phyloP scores from a whole-genome alignment of 2,888 invertebrate genomes.

The Chalcosyrphus nemorum region DNA sequence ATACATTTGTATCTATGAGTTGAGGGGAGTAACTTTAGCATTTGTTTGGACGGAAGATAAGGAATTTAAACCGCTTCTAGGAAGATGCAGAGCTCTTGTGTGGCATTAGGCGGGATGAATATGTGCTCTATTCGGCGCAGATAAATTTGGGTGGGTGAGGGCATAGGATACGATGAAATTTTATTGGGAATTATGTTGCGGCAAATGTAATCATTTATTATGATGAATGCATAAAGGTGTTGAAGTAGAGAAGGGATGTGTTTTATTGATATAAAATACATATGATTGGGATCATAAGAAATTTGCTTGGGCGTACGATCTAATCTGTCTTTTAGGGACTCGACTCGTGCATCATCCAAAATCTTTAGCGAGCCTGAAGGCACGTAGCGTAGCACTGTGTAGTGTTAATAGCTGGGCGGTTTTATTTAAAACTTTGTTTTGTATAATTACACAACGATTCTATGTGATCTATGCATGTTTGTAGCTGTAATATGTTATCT shows the following conservation, averaged over 20 bases:
- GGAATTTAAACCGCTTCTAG: constrained; percentile 68
- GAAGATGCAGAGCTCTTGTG: constrained; percentile 55
- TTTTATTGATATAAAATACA: too few species aligned
- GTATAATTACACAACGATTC: too few species aligned
- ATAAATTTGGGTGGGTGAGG: background rate
- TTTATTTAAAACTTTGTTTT: too few species aligned
- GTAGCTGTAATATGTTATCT: too few species aligned
- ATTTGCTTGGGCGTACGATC: too few species aligned
- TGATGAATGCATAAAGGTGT: background rate
- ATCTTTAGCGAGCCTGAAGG: too few species aligned
- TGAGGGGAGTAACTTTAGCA: constrained; percentile 27
- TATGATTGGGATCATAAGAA: too few species aligned
- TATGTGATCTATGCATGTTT: too few species aligned
- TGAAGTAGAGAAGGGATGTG: background rate
- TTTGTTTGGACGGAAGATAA: constrained; percentile 54
- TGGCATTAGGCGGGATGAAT: constrained; percentile 39
- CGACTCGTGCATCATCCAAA: too few species aligned
- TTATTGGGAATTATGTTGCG: background rate
- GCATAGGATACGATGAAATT: background rate
- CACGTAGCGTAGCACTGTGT: too few species aligned
- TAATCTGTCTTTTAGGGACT: too few species aligned
- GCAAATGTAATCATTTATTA: background rate
- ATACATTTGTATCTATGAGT: constrained; percentile 46
- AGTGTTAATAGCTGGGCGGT: too few species aligned
- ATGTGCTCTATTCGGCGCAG: background rate